These are phyloP conservation scores for Mugil cephalus DNA, from an alignment of 2,113 vertebrate species.

Conservation along the genomic window DNA sequence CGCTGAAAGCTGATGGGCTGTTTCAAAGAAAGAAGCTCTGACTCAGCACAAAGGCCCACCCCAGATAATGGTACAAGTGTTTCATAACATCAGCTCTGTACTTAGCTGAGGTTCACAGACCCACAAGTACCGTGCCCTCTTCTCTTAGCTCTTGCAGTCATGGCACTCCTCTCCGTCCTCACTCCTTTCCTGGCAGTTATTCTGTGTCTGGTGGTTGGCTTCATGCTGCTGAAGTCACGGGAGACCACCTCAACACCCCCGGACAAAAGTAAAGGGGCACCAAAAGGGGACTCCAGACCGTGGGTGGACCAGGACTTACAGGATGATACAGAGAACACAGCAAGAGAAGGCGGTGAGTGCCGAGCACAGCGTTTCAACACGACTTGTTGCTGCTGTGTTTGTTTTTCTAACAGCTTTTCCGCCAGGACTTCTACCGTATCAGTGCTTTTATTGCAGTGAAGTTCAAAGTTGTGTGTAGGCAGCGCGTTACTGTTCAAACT, in stretches of 20 bases:
- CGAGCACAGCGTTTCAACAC: too few species aligned
- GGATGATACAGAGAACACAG: slow-evolving; percentile 82
- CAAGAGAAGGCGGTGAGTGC: slow-evolving; percentile 77
- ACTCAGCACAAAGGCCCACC: not conserved
- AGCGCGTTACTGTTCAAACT: too few species aligned
- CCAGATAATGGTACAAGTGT: not conserved
- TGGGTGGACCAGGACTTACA: slow-evolving; percentile 91
- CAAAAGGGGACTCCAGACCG: slow-evolving; percentile 59
- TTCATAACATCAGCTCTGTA: slow-evolving; percentile 2
- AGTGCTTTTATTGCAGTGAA: too few species aligned
- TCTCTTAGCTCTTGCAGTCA: slow-evolving; percentile 49
- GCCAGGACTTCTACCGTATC: too few species aligned
- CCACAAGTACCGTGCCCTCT: not conserved
- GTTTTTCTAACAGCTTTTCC: too few species aligned
- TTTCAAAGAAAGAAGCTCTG: slow-evolving; percentile 7
- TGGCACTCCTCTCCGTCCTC: slow-evolving; percentile 86
- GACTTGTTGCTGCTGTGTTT: too few species aligned
- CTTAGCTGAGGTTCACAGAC: not conserved
- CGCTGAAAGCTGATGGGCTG: not conserved
- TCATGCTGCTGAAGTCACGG: slow-evolving; percentile 81
- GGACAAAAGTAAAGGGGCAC: not conserved
- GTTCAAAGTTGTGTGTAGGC: too few species aligned
- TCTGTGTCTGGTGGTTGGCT: slow-evolving; percentile 86
- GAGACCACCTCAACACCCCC: slow-evolving; percentile 45
- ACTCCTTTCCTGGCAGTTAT: slow-evolving; percentile 87